Percentiles rank a stretch among this genome's conserved stretches.
Conservation (phyloP, 64 coral and sea anemone species). For the Montipora cactus region DNA sequence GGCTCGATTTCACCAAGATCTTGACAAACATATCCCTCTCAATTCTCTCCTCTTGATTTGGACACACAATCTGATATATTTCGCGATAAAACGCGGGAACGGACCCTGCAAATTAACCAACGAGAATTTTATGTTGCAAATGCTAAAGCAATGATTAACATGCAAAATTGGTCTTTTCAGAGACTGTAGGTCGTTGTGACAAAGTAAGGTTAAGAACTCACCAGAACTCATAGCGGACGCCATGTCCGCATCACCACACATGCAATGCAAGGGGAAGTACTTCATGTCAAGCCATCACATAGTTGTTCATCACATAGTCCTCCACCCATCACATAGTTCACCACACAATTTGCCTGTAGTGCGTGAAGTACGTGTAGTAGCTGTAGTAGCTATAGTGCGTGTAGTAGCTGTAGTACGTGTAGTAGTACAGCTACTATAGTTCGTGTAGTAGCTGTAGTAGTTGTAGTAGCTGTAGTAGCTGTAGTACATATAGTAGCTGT, state of each 20-base stretch:
- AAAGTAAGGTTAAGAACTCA: slow-evolving; percentile 28
- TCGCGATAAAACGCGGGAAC: slow-evolving; percentile 85
- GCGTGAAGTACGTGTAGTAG: too few relatives aligned
- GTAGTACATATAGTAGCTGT: too few relatives aligned
- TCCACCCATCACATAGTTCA: too few relatives aligned
- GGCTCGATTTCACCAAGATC: slow-evolving; percentile 90
- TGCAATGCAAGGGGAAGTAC: slow-evolving; percentile 5
- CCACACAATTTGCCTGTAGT: too few relatives aligned
- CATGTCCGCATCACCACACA: slow-evolving; percentile 55
- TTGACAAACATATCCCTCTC: slow-evolving; percentile 90
- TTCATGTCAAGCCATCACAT: too few relatives aligned
- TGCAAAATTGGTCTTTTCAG: not conserved
- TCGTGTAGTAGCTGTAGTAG: too few relatives aligned
- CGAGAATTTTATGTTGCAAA: not conserved
- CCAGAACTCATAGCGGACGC: slow-evolving; percentile 80
- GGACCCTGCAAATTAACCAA: slow-evolving; percentile 67
- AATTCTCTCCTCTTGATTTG: slow-evolving; percentile 86
- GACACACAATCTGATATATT: slow-evolving; percentile 91
- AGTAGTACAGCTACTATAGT: too few relatives aligned
- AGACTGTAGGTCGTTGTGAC: not conserved
- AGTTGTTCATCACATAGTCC: too few relatives aligned
- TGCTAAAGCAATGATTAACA: not conserved
- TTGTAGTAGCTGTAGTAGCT: too few relatives aligned
- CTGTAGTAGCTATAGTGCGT: too few relatives aligned
- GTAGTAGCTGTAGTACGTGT: too few relatives aligned